Base-by-base conservation (phyloP, 2,888 invertebrate species). In the Cantharis rufa region DNA sequence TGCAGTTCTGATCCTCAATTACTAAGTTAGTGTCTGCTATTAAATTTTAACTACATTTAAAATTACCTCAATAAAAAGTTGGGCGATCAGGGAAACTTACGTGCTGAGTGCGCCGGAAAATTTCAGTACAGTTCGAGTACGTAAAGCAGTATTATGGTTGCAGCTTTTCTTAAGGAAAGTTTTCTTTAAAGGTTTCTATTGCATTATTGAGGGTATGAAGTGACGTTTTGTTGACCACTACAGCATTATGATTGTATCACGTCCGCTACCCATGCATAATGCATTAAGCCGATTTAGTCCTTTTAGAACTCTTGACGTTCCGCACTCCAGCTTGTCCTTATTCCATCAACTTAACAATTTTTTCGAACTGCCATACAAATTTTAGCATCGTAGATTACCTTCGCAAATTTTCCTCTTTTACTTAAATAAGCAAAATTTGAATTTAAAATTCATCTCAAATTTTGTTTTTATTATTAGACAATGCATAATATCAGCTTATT, bases 231-330 rank as follows among this genome's bases (percentile, higher is more conserved):
- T 76, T 76, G 76, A 76, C 76, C 76, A 73, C 70, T 72, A 72
- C 76, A 76, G 73, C 62, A 70, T 76, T 76, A 72, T 76, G 76
- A 76, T 76, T 70, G 76, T 76, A 72, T 73, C 73, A 76, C 72
- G 73, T 72, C 27, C 68, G 73, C 62, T 76, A 5, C 72, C 72
- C 70, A 72, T 76, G 73, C 76, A 76, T 76, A 76, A 76, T 76
- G 73, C 76, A 76, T 76, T 69, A n/a, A 63, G 70, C 70, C 64
- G 70, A 70, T 72, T 76, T 76, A 73, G 64, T 21, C 72, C 72
- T 70, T 70, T 76, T 66, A 70, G 62, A 21, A 70, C 73, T 62
- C 76, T 76, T 66, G 64, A 72, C 72, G 76, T 69, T 48, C 27
- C 70, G 48, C n/a, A 70, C 69, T 73, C 76, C 66, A 71, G 69